These are phyloP conservation scores for Hydropsyche tenuis DNA, from an alignment of 1,140 invertebrate species.

Conservation along the genomic window DNA sequence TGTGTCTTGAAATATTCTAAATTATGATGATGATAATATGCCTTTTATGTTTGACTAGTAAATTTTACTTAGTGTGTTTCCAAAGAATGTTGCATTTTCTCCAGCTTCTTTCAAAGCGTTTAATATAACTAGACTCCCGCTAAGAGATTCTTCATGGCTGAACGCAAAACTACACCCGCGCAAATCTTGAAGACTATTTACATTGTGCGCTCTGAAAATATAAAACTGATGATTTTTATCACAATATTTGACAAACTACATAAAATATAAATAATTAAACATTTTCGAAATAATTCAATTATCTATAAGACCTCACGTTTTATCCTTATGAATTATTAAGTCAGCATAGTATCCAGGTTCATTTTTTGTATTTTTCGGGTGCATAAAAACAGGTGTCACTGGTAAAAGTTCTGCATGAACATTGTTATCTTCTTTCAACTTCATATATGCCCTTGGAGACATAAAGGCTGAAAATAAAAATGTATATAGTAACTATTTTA, in stretches of 20 bases:
- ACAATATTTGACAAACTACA: constrained; percentile 23
- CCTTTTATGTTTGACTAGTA: too few relatives aligned
- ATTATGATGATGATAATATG: too few relatives aligned
- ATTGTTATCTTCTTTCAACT: constrained; percentile 57
- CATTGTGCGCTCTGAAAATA: constrained; percentile 63
- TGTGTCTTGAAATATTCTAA: too few relatives aligned
- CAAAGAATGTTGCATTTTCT: constrained; percentile 70
- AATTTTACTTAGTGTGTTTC: constrained; percentile 63
- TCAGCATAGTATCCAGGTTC: constrained; percentile 68
- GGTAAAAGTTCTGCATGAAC: constrained; percentile 62
- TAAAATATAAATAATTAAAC: neutral
- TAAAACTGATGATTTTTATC: constrained; percentile 37
- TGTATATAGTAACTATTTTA: too few relatives aligned
- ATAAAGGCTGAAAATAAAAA: constrained; percentile 64
- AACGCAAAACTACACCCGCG: constrained; percentile 67
- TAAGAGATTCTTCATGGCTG: constrained; percentile 63
- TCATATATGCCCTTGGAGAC: constrained; percentile 64
- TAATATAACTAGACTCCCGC: constrained; percentile 64
- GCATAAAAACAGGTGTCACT: constrained; percentile 65
- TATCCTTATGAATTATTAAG: constrained; percentile 66
- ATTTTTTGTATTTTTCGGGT: constrained; percentile 62
- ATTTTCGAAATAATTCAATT: neutral
- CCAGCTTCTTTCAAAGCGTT: constrained; percentile 65
- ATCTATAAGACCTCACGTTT: constrained; percentile 59
- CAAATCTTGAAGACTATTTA: constrained; percentile 65